Percentiles rank a stretch among this genome's conserved stretches.
Conservation (phyloP, 1,140 invertebrate species). For the Macrostomum lignano region DNA sequence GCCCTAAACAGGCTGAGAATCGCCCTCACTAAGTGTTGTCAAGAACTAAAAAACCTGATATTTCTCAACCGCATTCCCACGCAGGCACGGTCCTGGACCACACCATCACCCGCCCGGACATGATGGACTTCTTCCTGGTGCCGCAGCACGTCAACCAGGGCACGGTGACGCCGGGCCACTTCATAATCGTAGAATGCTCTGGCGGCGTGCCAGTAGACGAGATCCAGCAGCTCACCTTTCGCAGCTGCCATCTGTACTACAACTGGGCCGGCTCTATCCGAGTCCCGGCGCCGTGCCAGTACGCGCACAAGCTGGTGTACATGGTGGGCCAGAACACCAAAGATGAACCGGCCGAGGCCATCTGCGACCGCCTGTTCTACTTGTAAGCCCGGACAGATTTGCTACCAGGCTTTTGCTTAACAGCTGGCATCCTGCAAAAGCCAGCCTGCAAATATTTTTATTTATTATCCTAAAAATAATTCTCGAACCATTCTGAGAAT, state of each 20-base stretch:
- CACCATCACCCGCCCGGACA: slow-evolving; percentile 45
- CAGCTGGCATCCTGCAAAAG: too few species aligned
- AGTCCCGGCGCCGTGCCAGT: slow-evolving; percentile 53
- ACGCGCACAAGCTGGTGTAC: slow-evolving; percentile 50
- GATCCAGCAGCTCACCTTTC: slow-evolving; percentile 49
- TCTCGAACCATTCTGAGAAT: too few species aligned
- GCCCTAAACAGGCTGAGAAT: too few species aligned
- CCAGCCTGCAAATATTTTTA: too few species aligned
- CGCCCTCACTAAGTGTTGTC: too few species aligned
- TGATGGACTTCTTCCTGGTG: slow-evolving; percentile 54
- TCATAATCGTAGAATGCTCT: slow-evolving; percentile 43
- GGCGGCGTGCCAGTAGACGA: slow-evolving; percentile 35
- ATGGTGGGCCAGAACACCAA: slow-evolving; percentile 42
- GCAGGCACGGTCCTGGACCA: slow-evolving; percentile 57
- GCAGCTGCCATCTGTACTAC: slow-evolving; percentile 52
- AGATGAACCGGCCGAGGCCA: slow-evolving; percentile 26
- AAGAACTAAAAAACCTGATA: too few species aligned
- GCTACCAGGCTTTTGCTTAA: too few species aligned
- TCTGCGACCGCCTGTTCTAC: slow-evolving; percentile 28
- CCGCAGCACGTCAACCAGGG: slow-evolving; percentile 45
- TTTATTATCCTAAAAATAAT: too few species aligned
- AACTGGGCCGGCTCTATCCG: slow-evolving; percentile 60
- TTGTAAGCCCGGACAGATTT: too few species aligned
- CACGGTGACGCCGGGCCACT: slow-evolving; percentile 49
- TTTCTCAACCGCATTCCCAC: too few species aligned